Evolutionary conservation across 2,113 vertebrate species (phyloP), one percentile per base, ranked within the genome.

Genomic region (Nipponia nippon): DNA sequence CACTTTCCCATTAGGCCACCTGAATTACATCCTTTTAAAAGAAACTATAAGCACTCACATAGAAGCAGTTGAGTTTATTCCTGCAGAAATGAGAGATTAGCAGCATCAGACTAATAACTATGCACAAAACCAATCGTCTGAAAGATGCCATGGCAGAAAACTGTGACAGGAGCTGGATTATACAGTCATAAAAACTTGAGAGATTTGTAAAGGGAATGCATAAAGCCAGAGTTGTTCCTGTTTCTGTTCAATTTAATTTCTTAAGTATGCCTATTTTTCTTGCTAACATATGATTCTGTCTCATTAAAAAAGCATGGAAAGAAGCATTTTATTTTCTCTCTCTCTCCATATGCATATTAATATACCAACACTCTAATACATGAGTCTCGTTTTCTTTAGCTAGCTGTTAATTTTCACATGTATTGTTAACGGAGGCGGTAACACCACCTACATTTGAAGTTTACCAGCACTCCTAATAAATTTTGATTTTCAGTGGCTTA

Each of bases 161-260:
- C 63, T 92, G 55, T 97, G 93, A 85, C 91, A 92, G 63, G 32
- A 87, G 29, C 80, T 94, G 83, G 93, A 95, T 97, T 97, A 96
- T 84, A n/a, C n/a, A 78, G 85, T 86, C 72, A 87, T 97, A 94
- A 97, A 95, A 89, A 86, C 61, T 87, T 0, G 0, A 77, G 70
- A 94, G 84, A 95, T 97, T 97, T 97, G 95, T 96, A 92, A 95
- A 88, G 66, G 66, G 91, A 96, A 96, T 69, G 34, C 65, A 95
- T 92, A 93, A 95, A 84, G 30, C 47, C 55, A 79, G 61, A 80
- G 70, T 80, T 83, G 88, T 85, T 97, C 89, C 75, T 94, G 81
- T 94, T 95, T 98, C 87, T 88, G 92, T 96, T 95, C 89, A 62
- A 81, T 95, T 96, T 93, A 93, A 96, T 96, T 97, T 95, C 91